Base-by-base conservation (phyloP, 2,888 invertebrate genomes). In the Zaprionus lineosus region DNA sequence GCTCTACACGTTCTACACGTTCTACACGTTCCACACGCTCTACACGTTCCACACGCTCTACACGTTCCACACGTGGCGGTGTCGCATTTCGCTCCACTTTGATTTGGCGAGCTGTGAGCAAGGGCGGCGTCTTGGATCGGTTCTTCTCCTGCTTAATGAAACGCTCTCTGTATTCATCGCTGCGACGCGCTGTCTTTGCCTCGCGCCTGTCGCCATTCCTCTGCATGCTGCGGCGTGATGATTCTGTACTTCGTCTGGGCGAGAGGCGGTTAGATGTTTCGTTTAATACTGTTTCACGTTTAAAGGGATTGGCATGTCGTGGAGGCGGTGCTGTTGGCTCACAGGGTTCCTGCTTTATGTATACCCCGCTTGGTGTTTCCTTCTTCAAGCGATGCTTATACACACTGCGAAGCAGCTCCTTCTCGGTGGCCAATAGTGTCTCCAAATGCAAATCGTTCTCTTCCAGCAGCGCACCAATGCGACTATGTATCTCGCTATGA, bases 381-480 rank as follows among this genome's bases (percentile, higher is more conserved):
- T 77, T 78, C 9, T 64, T 64, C 44, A 43, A 65, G 12, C 63
- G 74, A 29, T 83, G 57, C 44, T 84, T 81, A 33, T 70, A 79
- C 16, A 78, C 77, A 18, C 86, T 78, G 4, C 79, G 84, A 16
- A 84, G 15, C 9, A 85, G 48, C 28, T 77, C 70, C 26, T 74
- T 84, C 28, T 71, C 72, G 2, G 63, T 70, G 34, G 75, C 85
- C 34, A 84, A 33, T 48, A 88, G 66, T 4, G 76, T 63, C 15
- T 86, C 86, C 14, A 82, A 53, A 36, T 86, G 77, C 9, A 86
- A 61, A 50, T 87, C 88, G 7, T 85, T 77, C 2, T 87, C 88
- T 31, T 88, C 76, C 4, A 88, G 70, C 48, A 88, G 53, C 15
- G 87, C 88, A 2, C 82, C 88, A 46, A 88, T 88, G 7, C 88